Conservation (phyloP, 2,797 vertebrate species). For the Coreius guichenoti region DNA sequence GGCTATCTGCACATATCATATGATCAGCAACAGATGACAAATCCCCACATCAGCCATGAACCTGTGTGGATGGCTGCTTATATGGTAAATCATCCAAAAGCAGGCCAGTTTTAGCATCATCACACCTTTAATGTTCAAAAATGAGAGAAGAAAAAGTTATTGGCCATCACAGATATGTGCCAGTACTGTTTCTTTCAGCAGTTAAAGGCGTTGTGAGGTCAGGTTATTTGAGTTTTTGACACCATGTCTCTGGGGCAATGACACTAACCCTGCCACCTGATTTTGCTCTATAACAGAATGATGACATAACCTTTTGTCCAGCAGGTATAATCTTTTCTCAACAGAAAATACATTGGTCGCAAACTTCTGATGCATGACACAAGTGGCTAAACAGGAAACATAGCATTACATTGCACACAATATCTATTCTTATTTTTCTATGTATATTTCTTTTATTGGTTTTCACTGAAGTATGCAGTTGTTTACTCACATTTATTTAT, state of each 20-base stretch:
- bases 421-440: not conserved
- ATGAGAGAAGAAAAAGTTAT: not conserved
- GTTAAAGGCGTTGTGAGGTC: not conserved
- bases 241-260: not conserved
- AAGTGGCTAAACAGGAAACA: not conserved
- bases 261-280: not conserved
- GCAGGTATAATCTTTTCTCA: not conserved
- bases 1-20: conserved; percentile 31
- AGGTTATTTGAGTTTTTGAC: conserved; percentile 1
- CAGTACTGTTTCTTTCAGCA: not conserved
- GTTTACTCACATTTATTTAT: not conserved
- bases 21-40: conserved; percentile 45
- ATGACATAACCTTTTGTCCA: not conserved
- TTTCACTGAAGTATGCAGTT: not conserved
- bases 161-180: not conserved
- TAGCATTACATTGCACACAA: not conserved
- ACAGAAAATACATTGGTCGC: not conserved
- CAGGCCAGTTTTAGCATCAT: not conserved
- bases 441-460: not conserved
- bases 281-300: not conserved
- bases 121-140: not conserved
- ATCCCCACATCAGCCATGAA: conserved; percentile 31
- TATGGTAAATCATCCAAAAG: not conserved
- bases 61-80: not conserved
- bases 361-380: not conserved